phyloP scores from a whole-genome alignment of 1,140 invertebrate species.

The Cheumatopsyche charites region DNA sequence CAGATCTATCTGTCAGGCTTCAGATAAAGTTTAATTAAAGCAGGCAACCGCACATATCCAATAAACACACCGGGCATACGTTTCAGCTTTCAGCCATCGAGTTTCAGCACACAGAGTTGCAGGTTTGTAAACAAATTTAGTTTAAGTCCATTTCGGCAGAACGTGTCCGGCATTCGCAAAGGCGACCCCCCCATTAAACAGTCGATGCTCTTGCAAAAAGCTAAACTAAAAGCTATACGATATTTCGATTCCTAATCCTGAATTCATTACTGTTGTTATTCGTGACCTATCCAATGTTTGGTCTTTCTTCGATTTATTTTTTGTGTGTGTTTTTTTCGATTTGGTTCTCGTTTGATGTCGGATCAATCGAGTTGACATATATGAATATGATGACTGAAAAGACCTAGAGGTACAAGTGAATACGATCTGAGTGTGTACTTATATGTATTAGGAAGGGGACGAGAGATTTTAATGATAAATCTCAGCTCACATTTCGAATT shows the following conservation, averaged over 20 bases:
- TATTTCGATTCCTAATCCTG: slow-evolving; percentile 14
- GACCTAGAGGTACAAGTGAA: too few species aligned
- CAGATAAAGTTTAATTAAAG: slow-evolving; percentile 27
- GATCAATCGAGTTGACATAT: too few species aligned
- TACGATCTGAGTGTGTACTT: too few species aligned
- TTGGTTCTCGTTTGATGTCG: too few species aligned
- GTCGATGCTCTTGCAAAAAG: neutral
- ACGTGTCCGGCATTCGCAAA: slow-evolving; percentile 14
- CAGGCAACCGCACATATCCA: neutral
- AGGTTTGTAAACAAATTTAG: slow-evolving; percentile 31
- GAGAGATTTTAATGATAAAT: too few species aligned
- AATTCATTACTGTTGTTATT: slow-evolving; percentile 3
- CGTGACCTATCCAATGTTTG: neutral
- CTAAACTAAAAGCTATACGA: neutral
- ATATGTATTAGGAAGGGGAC: too few species aligned
- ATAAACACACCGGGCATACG: too few species aligned
- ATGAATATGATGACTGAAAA: too few species aligned
- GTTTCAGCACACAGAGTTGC: slow-evolving; percentile 9
- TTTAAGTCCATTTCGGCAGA: slow-evolving; percentile 20
- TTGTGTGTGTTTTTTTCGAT: too few species aligned
- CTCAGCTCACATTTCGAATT: too few species aligned
- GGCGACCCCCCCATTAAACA: slow-evolving; percentile 6
- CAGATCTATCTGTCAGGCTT: too few species aligned
- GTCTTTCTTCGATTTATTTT: neutral
- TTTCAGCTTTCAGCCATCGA: too few species aligned